Conservation (phyloP, 1,140 invertebrate genomes). For the Conus betulinus region DNA sequence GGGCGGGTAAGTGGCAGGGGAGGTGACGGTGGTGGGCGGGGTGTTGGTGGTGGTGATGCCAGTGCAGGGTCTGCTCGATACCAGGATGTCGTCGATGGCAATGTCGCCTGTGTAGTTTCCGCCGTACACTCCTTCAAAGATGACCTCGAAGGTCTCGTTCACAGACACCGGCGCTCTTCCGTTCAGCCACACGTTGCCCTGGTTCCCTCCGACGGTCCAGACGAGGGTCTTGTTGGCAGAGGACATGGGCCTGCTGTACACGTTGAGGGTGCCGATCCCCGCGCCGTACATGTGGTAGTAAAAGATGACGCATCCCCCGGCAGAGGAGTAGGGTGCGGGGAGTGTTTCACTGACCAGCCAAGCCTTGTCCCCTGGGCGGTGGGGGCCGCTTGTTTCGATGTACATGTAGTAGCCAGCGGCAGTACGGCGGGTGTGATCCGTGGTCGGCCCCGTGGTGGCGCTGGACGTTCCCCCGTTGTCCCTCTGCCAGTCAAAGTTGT, state of each 20-base stretch:
- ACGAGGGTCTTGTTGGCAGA: conserved; percentile 31
- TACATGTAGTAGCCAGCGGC: conserved; percentile 64
- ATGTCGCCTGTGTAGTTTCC: conserved; percentile 82
- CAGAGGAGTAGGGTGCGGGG: not conserved
- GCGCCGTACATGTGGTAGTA: conserved; percentile 86
- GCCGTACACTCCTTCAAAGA: conserved; percentile 83
- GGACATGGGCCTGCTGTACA: conserved; percentile 50
- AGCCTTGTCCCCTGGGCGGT: conserved; percentile 62
- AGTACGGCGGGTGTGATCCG: conserved; percentile 60
- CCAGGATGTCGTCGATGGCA: conserved; percentile 84
- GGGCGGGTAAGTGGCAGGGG: conserved; percentile 55
- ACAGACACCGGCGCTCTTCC: conserved; percentile 42
- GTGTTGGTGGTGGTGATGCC: conserved; percentile 65
- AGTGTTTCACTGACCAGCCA: conserved; percentile 65
- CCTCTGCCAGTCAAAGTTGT: conserved; percentile 70
- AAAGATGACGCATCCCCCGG: conserved; percentile 71
- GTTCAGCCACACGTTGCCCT: conserved; percentile 57
- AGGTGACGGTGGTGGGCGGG: conserved; percentile 26
- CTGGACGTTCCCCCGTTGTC: conserved; percentile 66
- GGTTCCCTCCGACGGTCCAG: conserved; percentile 45
- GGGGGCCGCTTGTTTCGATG: conserved; percentile 65
- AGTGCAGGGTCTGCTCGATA: conserved; percentile 30
- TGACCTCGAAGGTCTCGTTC: conserved; percentile 56
- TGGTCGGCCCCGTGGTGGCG: conserved; percentile 56
- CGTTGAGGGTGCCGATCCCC: conserved; percentile 61